Evolutionary conservation across 2,888 invertebrate genomes (phyloP).

Genomic region (Ditylenchus weischeri): DNA sequence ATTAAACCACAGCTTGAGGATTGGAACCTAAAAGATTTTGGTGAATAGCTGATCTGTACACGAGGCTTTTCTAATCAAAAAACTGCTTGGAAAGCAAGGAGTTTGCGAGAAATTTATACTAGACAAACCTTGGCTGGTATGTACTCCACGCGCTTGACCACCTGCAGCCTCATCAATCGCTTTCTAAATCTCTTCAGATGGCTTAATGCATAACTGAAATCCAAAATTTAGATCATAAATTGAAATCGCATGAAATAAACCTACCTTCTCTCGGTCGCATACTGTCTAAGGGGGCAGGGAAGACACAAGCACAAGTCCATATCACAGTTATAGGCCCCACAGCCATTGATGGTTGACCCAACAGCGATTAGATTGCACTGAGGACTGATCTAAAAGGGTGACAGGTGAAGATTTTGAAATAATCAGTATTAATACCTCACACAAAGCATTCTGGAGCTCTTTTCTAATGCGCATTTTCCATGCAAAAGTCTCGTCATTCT

Average conservation of each 20-base stretch:
- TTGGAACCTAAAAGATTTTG: conserved; percentile 41
- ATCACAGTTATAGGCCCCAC: conserved; percentile 55
- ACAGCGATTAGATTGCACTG: conserved; percentile 40
- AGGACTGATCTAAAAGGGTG: conserved; percentile 19
- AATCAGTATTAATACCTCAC: conserved; percentile 4
- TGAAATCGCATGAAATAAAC: not conserved
- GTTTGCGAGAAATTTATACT: not conserved
- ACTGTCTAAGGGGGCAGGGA: not conserved
- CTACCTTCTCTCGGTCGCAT: not conserved
- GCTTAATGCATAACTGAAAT: conserved; percentile 28
- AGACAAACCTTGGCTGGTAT: conserved; percentile 34
- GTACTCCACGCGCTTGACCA: conserved; percentile 22
- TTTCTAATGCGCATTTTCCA: conserved; percentile 36
- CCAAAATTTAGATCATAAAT: not conserved
- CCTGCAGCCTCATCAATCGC: conserved; percentile 7
- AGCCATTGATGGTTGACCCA: conserved; percentile 55
- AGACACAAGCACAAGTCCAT: conserved; percentile 52
- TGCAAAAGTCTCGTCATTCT: conserved; percentile 37
- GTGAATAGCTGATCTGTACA: not conserved
- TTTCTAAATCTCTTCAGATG: conserved; percentile 24
- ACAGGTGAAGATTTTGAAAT: not conserved
- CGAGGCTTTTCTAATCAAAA: too few species aligned
- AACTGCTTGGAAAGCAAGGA: not conserved
- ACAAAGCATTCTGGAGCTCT: conserved; percentile 14
- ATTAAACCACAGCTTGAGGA: conserved; percentile 43